These are phyloP conservation scores for Notothenia rossii DNA, from an alignment of 2,113 vertebrate genomes.

Conservation along the genomic window DNA sequence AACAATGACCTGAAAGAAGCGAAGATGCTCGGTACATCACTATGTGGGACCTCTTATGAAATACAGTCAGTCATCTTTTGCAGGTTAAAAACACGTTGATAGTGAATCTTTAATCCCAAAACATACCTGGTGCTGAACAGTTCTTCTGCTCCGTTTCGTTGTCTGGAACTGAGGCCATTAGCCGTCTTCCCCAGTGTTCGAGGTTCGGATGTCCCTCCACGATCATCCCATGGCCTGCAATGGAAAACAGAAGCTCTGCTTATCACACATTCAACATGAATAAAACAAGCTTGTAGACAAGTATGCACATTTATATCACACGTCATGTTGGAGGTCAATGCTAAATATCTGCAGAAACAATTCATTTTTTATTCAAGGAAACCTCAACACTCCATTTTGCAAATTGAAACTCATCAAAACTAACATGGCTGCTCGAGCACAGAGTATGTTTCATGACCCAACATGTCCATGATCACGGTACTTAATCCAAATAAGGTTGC, in stretches of 20 bases:
- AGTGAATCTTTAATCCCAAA: neutral
- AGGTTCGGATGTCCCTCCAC: conserved; percentile 68
- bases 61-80: neutral
- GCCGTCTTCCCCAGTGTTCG: conserved; percentile 88
- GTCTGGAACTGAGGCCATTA: conserved; percentile 86
- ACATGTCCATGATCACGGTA: conserved; percentile 9
- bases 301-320: neutral
- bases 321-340: neutral
- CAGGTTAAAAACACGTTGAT: neutral
- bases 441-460: conserved; percentile 10
- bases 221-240: conserved; percentile 86
- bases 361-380: neutral
- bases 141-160: conserved; percentile 90
- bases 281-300: neutral
- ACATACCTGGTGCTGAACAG: conserved; percentile 92
- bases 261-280: conserved; percentile 3
- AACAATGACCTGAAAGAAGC: neutral
- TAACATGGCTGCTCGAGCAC: conserved; percentile 28
- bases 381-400: conserved; percentile 30
- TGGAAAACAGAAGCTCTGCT: conserved; percentile 13
- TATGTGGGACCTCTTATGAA: neutral
- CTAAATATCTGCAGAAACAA: neutral
- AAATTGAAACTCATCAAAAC: neutral
- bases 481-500: conserved; percentile 41
- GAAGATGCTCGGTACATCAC: neutral